Evolutionary conservation across 1,140 invertebrate genomes (phyloP).

Genomic region (Listronotus oregonensis): DNA sequence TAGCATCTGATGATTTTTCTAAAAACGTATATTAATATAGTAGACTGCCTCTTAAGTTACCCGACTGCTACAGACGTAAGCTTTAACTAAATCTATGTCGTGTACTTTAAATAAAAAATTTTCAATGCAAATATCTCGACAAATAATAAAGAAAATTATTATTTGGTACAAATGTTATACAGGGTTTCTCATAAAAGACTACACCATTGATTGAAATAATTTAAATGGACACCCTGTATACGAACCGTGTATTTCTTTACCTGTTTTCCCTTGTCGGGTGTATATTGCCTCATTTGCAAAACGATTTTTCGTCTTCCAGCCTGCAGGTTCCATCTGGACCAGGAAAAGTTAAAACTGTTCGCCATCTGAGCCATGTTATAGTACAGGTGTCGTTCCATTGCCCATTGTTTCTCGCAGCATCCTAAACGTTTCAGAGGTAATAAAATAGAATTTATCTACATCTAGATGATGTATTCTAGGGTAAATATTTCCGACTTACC

Average conservation of each 20-base stretch:
- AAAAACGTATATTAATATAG: constrained; percentile 9
- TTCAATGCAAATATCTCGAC: too few species aligned
- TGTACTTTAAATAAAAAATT: too few species aligned
- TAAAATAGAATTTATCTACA: too few species aligned
- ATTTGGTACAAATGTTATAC: constrained; percentile 10
- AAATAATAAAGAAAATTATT: too few species aligned
- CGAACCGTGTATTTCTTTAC: constrained; percentile 47
- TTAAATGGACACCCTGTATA: neutral
- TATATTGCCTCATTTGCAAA: constrained; percentile 71
- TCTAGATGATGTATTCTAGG: too few species aligned
- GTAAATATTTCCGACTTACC: neutral
- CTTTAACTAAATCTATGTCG: too few species aligned
- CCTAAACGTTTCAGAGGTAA: constrained; percentile 43
- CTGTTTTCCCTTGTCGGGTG: constrained; percentile 64
- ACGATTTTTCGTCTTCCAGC: constrained; percentile 71
- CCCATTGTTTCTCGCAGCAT: constrained; percentile 71
- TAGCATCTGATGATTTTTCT: constrained; percentile 63
- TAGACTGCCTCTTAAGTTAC: too few species aligned
- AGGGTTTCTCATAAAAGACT: neutral
- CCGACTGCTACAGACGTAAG: too few species aligned
- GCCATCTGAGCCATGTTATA: constrained; percentile 80
- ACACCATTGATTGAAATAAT: neutral
- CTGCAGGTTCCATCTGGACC: constrained; percentile 85
- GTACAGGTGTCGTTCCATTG: constrained; percentile 79
- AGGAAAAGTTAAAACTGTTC: constrained; percentile 79